A percentile compares a stretch with the other conserved stretches of the same genome.
Conservation (phyloP, 2,888 invertebrate species). For the Philereme vetulata region DNA sequence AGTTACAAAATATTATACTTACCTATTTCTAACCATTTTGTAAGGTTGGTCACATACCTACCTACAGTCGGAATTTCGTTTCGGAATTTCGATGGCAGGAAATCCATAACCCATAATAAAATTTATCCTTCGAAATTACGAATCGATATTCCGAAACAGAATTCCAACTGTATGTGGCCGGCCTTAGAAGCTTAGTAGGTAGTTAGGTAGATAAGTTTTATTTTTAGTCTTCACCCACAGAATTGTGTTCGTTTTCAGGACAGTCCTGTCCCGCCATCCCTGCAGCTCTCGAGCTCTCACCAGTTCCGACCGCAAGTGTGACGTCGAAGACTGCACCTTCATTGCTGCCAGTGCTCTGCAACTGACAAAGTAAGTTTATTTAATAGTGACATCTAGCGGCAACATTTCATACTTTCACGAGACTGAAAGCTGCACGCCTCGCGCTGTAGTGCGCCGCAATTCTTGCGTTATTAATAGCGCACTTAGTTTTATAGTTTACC, state of each 20-base stretch:
- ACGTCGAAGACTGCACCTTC: constrained; percentile 59
- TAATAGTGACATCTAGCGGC: constrained; percentile 15
- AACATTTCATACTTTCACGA: background rate
- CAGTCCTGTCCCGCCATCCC: constrained; percentile 49
- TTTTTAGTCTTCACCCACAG: background rate
- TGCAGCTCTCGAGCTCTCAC: constrained; percentile 35
- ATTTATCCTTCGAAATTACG: no score
- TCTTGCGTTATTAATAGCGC: background rate
- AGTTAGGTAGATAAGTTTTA: no score
- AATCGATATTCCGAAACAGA: no score
- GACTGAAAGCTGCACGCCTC: background rate
- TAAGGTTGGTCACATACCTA: no score
- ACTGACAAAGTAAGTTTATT: constrained; percentile 55
- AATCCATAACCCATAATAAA: no score
- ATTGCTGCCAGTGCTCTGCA: constrained; percentile 58
- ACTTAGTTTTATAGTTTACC: background rate
- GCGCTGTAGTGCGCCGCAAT: background rate
- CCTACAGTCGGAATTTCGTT: no score
- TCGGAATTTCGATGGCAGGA: no score
- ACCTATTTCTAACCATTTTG: no score
- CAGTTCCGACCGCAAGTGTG: constrained; percentile 50
- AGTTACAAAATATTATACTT: no score
- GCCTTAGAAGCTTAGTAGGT: no score
- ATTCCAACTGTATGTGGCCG: no score
- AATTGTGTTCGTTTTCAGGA: constrained; percentile 45